Evolutionary conservation across 92 coral and sea anemone species (phyloP), one percentile per base, ranked within the genome.

Genomic region (Paramuricea clavata): DNA sequence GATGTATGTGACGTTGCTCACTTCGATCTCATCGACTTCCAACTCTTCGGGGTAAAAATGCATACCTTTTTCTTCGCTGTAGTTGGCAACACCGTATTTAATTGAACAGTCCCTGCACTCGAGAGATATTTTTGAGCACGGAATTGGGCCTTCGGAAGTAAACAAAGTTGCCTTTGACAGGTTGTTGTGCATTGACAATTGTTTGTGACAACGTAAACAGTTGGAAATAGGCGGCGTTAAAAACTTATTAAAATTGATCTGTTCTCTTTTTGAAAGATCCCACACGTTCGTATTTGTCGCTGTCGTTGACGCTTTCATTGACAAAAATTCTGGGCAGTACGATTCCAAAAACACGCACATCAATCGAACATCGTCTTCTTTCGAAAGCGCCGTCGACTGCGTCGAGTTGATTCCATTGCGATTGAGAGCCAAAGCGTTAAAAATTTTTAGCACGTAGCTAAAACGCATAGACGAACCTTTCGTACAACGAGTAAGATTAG

Each of bases 181-280:
- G 8, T 74, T 33, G 83, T 85, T 89, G 70, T 89, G 92, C 89
- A 80, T 85, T 17, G 87, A 75, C 0, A 89, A 30, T 10, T 34
- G 27, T 23, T 31, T 52, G 30, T 27, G 44, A 42, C 92, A 89
- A 54, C 12, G 28, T 44, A 85, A 23, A 76, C 90, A 85, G 22
- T 35, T 47, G 35, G 41, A 17, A 22, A 80, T 16, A 0, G 89
- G 92, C 41, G 90, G 90, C 54, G 86, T 49, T 72, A 89, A 60
- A 71, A 85, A 85, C 39, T 62, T 85, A 19, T 82, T 85, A 54
- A 36, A 89, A 15, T 47, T 5, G 13, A 47, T 15, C 2, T 12
- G 12, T 15, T 47, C 52, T 4, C 16, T 12, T 47, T 12, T 4
- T 15, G 52, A 2, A 10, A 47, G 52, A 12, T 47, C 17, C 52